These are phyloP conservation scores for Drosophila santomea DNA, from an alignment of 1,140 invertebrate genomes.

Conservation along the genomic window DNA sequence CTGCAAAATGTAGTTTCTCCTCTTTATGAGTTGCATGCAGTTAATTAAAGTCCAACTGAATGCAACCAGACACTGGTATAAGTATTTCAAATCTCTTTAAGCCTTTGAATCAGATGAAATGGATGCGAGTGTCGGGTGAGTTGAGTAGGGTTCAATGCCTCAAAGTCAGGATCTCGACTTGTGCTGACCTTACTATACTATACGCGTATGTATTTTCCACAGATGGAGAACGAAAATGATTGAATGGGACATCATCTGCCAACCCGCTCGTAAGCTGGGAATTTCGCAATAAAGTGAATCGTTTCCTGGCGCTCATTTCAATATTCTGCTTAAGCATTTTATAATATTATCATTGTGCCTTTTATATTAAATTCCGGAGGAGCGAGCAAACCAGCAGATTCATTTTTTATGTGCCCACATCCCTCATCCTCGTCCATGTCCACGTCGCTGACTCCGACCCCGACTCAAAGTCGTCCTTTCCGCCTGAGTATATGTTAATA, in stretches of 20 bases:
- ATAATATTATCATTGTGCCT: constrained; percentile 45
- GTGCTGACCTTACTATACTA: background rate
- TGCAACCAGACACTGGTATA: background rate
- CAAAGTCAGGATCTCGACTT: constrained; percentile 2
- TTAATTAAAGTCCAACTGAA: constrained; percentile 35
- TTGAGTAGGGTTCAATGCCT: constrained; percentile 28
- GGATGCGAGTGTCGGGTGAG: background rate
- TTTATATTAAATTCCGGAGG: constrained; percentile 39
- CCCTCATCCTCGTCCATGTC: background rate
- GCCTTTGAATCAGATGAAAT: constrained; percentile 3
- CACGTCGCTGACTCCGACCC: background rate
- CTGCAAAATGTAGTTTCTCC: constrained; percentile 30
- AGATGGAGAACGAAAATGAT: constrained; percentile 17
- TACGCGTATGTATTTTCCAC: background rate
- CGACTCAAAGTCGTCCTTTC: background rate
- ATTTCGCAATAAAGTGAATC: constrained; percentile 48
- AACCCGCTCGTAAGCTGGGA: constrained; percentile 12
- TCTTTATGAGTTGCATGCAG: constrained; percentile 1
- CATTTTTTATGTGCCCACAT: constrained; percentile 37
- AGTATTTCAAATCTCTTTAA: constrained; percentile 6
- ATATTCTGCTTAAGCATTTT: constrained; percentile 50
- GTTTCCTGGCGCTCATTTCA: constrained; percentile 42
- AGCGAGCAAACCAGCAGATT: constrained; percentile 22
- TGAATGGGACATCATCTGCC: constrained; percentile 9
- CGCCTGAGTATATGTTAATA: constrained; percentile 36